Conservation (phyloP, 1,140 invertebrate genomes). For the Lasioglossum albipes region DNA sequence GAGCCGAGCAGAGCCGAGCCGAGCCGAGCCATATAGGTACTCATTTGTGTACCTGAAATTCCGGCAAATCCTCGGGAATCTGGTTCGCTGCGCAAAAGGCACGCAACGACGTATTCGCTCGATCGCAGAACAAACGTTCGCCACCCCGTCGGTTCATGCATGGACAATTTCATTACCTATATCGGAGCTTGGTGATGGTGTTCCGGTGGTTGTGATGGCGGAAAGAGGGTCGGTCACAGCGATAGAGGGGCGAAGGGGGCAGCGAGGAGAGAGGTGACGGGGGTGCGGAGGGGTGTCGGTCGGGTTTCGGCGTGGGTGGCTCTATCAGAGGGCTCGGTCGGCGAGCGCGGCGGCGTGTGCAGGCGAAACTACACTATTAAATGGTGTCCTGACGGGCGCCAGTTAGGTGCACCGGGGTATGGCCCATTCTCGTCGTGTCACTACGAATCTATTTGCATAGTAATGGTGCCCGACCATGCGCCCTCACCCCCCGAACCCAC, state of each 20-base stretch:
- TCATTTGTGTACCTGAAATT: conserved; percentile 63
- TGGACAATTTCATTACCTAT: conserved; percentile 78
- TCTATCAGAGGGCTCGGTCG: conserved; percentile 37
- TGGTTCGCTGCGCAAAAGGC: conserved; percentile 61
- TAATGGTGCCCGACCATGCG: conserved; percentile 69
- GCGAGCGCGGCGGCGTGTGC: conserved; percentile 56
- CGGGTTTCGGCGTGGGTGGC: conserved; percentile 17
- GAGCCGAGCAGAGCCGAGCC: neutral
- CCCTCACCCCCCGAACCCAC: conserved; percentile 10
- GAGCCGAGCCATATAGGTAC: conserved; percentile 23
- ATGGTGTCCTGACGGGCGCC: conserved; percentile 74
- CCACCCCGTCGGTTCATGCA: conserved; percentile 60
- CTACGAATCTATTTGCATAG: conserved; percentile 79
- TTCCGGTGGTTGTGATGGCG: conserved; percentile 37
- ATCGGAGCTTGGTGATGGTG: conserved; percentile 51
- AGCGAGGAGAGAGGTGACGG: neutral
- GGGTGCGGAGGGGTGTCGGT: neutral
- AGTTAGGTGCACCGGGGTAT: conserved; percentile 67
- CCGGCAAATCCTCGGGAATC: conserved; percentile 62
- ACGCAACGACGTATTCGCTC: conserved; percentile 63
- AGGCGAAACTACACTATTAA: conserved; percentile 77
- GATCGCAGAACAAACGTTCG: conserved; percentile 69
- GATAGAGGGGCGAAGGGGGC: neutral
- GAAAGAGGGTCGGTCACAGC: neutral
- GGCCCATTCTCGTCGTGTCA: conserved; percentile 74